These are phyloP conservation scores for Drosophila kohkoa DNA, from an alignment of 1,140 invertebrate species.

Conservation along the genomic window DNA sequence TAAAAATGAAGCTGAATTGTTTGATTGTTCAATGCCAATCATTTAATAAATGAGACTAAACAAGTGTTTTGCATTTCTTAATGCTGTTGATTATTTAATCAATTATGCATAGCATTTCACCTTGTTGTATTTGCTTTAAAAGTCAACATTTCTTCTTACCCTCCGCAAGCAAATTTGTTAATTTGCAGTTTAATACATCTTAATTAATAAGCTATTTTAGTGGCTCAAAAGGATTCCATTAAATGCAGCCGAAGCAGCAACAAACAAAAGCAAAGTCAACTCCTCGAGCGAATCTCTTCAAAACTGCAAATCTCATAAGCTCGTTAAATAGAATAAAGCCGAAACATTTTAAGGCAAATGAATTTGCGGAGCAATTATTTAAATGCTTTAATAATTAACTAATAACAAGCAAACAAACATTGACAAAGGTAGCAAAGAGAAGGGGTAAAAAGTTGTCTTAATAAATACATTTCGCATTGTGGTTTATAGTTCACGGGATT, in stretches of 20 bases:
- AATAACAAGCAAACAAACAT: background rate
- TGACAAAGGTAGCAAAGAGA: background rate
- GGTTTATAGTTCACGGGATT: too few species aligned
- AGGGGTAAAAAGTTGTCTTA: too few species aligned
- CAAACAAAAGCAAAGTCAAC: conserved; percentile 1
- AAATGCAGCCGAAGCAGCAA: background rate
- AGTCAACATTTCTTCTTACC: background rate
- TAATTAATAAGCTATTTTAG: conserved; percentile 11
- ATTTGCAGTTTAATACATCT: background rate
- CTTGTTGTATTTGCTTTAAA: background rate
- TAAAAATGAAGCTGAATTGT: too few species aligned
- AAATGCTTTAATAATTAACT: conserved; percentile 13
- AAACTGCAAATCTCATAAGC: background rate
- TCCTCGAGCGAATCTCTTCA: background rate
- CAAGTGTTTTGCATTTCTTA: background rate
- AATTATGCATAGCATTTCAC: background rate
- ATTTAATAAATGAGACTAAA: too few species aligned
- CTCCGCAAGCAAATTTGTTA: background rate
- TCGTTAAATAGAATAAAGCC: background rate
- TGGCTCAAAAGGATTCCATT: background rate
- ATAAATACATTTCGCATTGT: too few species aligned
- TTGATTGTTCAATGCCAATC: too few species aligned
- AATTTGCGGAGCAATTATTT: background rate
- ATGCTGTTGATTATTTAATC: background rate
- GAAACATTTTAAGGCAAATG: background rate